Conservation (phyloP, 1,140 invertebrate genomes). For the Tetramorium alpestre region DNA sequence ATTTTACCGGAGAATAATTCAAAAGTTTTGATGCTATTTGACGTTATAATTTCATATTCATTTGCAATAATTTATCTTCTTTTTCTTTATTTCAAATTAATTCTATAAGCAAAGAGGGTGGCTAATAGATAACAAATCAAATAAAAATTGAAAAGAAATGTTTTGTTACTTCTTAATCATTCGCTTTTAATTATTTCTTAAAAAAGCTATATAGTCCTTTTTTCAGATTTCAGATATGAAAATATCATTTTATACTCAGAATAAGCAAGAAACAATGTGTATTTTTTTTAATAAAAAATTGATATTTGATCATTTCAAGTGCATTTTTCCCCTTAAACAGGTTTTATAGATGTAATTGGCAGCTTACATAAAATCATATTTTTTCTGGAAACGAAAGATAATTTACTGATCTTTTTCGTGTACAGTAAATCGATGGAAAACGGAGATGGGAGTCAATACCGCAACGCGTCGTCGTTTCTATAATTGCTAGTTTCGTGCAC, state of each 20-base stretch:
- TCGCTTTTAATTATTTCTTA: neutral
- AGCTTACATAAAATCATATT: neutral
- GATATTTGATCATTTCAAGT: neutral
- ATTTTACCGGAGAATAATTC: neutral
- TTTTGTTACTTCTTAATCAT: neutral
- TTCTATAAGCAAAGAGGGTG: neutral
- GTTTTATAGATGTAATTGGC: neutral
- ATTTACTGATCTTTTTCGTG: neutral
- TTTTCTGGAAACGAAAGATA: neutral
- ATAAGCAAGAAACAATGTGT: neutral
- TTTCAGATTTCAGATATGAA: neutral
- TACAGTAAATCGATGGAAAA: neutral
- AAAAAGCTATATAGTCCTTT: neutral
- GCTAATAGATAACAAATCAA: neutral
- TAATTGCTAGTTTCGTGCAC: slow-evolving; percentile 30
- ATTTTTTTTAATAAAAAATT: neutral
- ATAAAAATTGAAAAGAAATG: neutral
- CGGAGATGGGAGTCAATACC: neutral
- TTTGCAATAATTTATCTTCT: neutral
- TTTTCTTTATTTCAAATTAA: neutral
- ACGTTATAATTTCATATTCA: neutral
- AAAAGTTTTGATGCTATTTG: neutral
- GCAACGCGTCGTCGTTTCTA: slow-evolving; percentile 34
- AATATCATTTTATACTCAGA: neutral
- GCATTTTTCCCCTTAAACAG: neutral